Evolutionary conservation across 2,113 vertebrate genomes (phyloP).

Genomic region (Lampris megalopsis): DNA sequence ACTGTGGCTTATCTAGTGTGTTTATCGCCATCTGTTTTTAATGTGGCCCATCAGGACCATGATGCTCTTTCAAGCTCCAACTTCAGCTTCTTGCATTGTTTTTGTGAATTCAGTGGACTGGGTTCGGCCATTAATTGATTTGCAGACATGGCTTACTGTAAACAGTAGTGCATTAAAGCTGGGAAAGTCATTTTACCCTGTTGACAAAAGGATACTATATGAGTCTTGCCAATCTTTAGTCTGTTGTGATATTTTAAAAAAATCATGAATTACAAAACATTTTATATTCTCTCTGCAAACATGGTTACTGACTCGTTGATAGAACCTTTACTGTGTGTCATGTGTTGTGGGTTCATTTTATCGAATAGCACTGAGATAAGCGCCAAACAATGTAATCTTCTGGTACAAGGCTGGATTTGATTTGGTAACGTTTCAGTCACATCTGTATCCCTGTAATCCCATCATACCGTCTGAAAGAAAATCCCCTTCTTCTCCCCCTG

Average conservation of each 20-base stretch:
- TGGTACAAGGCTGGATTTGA: conserved; percentile 17
- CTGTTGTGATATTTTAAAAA: no score
- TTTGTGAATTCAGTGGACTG: background rate
- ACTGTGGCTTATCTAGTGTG: background rate
- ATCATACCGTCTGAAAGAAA: conserved; percentile 51
- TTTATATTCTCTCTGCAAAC: no score
- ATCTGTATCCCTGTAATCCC: conserved; percentile 70
- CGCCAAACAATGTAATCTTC: conserved; percentile 44
- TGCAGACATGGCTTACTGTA: background rate
- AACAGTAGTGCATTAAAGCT: no score
- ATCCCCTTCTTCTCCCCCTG: conserved; percentile 50
- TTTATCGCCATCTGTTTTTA: background rate
- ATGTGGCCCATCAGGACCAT: background rate
- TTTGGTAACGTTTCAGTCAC: conserved; percentile 57
- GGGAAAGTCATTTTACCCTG: no score
- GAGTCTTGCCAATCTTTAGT: no score
- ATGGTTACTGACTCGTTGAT: background rate
- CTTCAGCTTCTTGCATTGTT: no score
- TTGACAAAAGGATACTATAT: no score
- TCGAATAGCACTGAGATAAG: conserved; percentile 40
- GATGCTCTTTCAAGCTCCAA: no score
- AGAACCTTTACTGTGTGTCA: conserved; percentile 13
- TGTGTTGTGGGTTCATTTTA: conserved; percentile 25
- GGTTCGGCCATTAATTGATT: background rate
- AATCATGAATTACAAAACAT: no score